These are phyloP conservation scores for Elgaria multicarinata DNA, from an alignment of 2,113 vertebrate genomes.

Conservation along the genomic window DNA sequence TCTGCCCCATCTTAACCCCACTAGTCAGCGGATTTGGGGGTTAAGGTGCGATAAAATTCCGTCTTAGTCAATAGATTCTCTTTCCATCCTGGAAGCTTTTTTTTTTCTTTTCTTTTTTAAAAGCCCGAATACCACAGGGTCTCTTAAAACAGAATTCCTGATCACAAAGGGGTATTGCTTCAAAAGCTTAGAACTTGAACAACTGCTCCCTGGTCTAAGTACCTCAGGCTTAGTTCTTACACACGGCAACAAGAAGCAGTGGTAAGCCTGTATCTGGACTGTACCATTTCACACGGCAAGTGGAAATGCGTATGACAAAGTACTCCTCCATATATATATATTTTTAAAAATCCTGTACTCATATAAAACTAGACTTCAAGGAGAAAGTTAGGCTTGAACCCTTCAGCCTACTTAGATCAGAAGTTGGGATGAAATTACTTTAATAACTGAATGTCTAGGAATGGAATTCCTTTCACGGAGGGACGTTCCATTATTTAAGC, in stretches of 20 bases:
- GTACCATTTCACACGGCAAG: background rate
- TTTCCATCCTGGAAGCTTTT: background rate
- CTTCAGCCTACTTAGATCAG: background rate
- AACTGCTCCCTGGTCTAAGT: background rate
- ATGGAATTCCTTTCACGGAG: background rate
- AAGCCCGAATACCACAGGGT: background rate
- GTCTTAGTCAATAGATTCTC: background rate
- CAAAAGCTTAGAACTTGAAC: background rate
- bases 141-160: background rate
- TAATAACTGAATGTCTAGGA: background rate
- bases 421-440: background rate
- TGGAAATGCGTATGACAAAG: background rate
- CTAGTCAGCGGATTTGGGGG: background rate
- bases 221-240: background rate
- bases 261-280: background rate
- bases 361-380: background rate
- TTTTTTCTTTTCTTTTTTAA: background rate
- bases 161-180: background rate
- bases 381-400: background rate
- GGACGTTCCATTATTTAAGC: background rate
- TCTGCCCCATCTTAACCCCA: background rate
- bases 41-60: background rate
- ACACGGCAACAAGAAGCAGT: background rate
- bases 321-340: background rate
- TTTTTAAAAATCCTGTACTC: background rate